Evolutionary conservation across 1,140 invertebrate species (phyloP), one percentile per base, ranked within the genome.

Genomic region (Portunus trituberculatus): DNA sequence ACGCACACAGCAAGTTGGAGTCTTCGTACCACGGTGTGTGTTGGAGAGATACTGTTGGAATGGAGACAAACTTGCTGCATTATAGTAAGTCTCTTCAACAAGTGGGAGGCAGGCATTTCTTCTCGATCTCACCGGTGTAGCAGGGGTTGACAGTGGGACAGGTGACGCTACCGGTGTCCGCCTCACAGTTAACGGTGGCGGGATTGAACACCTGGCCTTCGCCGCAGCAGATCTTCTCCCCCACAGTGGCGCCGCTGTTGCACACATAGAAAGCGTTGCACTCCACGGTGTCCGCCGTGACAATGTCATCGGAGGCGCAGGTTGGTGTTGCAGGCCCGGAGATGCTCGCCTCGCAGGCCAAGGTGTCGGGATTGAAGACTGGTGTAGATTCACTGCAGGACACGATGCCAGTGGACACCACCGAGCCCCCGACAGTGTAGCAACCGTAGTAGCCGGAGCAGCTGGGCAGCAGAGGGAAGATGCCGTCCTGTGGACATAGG

Each of bases 241-340:
- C 86, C 32, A 88, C 20, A 28, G n/a, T 25, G 4, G 7, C 31
- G 6, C 86, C 29, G 16, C 29, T 28, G 86, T 2, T 32, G 45
- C 86, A 88, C 29, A 88, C 31, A 29, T 88, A 88, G 86, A 88
- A 88, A 0, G 86, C 86, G 31, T 88, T 88, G 45, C 86, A 88
- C 86, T 88, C 86, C 31, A 88, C 31, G 29, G 86, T 88, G 86
- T 88, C 86, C 4, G 32, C 86, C 86, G 16, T 32, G 4, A 88
- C 86, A 10, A 88, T 31, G 32, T 88, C 32, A 7, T 0, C 10
- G 45, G 86, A 2, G 32, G 0, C 86, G 29, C 86, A 88, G 86
- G 86, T 88, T 4, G 86, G 31, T 20, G 31, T 4, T 20, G 10
- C 32, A 8, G 86, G 32, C 0, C 4, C 45, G 31, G 86, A 0